Percentiles rank a stretch among this genome's conserved stretches.
Conservation (phyloP, 2,888 invertebrate genomes). For the Minunthozetes semirufus region DNA sequence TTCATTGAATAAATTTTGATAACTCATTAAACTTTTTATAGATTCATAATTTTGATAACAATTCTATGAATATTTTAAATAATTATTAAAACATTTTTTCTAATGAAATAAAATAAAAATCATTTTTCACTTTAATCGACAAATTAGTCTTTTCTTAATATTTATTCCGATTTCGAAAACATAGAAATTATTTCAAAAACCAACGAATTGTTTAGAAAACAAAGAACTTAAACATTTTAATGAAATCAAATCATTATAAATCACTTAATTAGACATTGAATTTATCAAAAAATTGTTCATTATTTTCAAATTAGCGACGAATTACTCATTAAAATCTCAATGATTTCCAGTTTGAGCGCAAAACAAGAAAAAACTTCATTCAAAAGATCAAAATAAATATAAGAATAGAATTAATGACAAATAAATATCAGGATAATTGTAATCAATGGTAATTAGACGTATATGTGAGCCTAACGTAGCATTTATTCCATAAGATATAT, state of each 20-base stretch:
- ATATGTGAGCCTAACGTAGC: too few species aligned
- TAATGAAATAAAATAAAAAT: too few species aligned
- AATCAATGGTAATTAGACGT: too few species aligned
- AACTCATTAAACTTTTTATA: background rate
- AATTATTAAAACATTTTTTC: background rate
- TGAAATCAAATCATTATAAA: conserved; percentile 26
- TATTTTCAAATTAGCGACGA: conserved; percentile 20
- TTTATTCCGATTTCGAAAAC: too few species aligned
- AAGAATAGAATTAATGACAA: background rate
- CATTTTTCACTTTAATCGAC: background rate
- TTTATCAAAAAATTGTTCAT: background rate
- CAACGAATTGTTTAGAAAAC: background rate
- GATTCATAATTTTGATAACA: background rate
- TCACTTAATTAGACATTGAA: conserved; percentile 11
- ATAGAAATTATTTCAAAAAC: too few species aligned
- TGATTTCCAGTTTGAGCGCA: background rate
- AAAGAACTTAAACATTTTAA: background rate
- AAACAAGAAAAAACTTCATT: background rate
- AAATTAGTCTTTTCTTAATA: background rate
- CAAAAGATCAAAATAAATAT: background rate
- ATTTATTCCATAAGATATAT: background rate
- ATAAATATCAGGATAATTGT: background rate
- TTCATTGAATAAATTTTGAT: conserved; percentile 1
- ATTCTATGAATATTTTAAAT: background rate
- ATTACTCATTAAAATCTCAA: conserved; percentile 13